Evolutionary conservation across 2,888 invertebrate genomes (phyloP).

Genomic region (Oxycera nigricornis): DNA sequence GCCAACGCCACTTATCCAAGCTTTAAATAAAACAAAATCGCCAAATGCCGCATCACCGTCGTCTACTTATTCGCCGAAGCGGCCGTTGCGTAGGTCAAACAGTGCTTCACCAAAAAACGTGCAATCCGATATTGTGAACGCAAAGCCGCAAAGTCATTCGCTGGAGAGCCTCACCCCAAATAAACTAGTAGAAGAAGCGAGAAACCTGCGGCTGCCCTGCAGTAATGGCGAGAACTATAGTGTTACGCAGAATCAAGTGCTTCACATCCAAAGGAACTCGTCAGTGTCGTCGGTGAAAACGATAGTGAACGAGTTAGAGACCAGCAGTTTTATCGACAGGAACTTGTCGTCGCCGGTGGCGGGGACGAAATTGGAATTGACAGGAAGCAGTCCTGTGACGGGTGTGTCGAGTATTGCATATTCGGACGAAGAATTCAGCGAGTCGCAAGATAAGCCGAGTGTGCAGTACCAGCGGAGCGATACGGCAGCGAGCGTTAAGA

Average conservation of each 20-base stretch:
- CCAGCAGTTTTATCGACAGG: constrained; percentile 58
- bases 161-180: constrained; percentile 59
- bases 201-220: constrained; percentile 84
- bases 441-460: constrained; percentile 43
- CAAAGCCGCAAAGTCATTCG: constrained; percentile 61
- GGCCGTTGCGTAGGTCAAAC: constrained; percentile 56
- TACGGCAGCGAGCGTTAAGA: constrained; percentile 3
- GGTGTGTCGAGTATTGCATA: background rate
- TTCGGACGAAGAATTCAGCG: constrained; percentile 31
- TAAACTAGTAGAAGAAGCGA: constrained; percentile 66
- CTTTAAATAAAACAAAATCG: constrained; percentile 61
- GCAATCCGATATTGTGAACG: constrained; percentile 56
- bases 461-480: constrained; percentile 40
- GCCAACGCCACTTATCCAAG: constrained; percentile 69
- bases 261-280: constrained; percentile 75
- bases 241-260: constrained; percentile 89
- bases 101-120: constrained; percentile 59
- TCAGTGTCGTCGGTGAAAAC: constrained; percentile 52
- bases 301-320: constrained; percentile 76
- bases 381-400: background rate
- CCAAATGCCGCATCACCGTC: background rate
- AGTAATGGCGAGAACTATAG: constrained; percentile 86
- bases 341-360: constrained; percentile 52
- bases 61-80: constrained; percentile 15
- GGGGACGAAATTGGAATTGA: constrained; percentile 47